phyloP scores from a whole-genome alignment of 1,140 invertebrate genomes.

The Ladona fulva region DNA sequence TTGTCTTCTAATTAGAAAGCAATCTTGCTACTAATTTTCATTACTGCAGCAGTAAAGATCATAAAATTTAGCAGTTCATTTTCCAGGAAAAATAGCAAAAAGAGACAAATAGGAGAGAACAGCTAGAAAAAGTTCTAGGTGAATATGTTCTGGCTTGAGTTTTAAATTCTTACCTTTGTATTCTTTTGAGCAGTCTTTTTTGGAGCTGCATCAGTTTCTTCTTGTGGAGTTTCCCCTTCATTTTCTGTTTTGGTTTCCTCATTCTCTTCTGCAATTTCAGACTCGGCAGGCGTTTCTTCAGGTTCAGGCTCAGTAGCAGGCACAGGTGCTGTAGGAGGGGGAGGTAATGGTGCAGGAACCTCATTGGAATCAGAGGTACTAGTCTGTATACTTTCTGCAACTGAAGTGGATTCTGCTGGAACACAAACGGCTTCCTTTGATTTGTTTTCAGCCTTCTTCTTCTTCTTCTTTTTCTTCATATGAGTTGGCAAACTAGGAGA shows the following conservation, averaged over 20 bases:
- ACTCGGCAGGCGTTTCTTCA: not conserved
- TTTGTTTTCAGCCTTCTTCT: conserved; percentile 10
- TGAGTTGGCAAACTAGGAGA: not conserved
- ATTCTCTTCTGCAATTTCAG: not conserved
- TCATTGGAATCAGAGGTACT: conserved; percentile 9
- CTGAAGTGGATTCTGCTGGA: not conserved
- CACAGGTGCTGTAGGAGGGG: too few relatives aligned
- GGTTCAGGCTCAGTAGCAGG: not conserved
- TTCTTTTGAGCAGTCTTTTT: not conserved
- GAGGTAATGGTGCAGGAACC: not conserved
- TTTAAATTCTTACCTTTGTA: not conserved
- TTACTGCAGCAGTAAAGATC: too few relatives aligned
- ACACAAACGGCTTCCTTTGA: not conserved
- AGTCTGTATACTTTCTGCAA: not conserved
- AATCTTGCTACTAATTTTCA: too few relatives aligned
- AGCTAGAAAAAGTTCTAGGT: too few relatives aligned
- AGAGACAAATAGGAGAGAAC: too few relatives aligned
- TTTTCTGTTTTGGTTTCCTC: not conserved
- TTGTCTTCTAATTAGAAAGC: too few relatives aligned
- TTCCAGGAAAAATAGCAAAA: too few relatives aligned
- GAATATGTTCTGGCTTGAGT: too few relatives aligned
- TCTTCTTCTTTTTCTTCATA: conserved; percentile 8
- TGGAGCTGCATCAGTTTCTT: not conserved
- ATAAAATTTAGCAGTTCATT: too few relatives aligned
- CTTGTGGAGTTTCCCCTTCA: not conserved